These are phyloP conservation scores for Ceraclea dissimilis DNA, from an alignment of 2,888 invertebrate genomes.

Conservation along the genomic window DNA sequence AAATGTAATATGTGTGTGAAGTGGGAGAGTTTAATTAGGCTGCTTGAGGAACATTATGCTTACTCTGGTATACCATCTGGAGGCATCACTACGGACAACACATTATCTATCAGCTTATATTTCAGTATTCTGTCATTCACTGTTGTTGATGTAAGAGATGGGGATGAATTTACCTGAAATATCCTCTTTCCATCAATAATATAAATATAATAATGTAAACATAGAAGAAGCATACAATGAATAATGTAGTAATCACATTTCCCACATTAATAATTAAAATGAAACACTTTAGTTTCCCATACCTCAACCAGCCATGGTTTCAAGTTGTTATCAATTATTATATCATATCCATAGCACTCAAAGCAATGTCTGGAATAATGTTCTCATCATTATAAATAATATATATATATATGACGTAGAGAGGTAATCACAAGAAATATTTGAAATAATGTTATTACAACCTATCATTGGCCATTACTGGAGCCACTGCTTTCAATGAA, in stretches of 20 bases:
- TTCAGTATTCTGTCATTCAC: constrained; percentile 90
- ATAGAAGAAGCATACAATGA: no score
- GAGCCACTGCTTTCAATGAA: constrained; percentile 85
- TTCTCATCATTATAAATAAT: no score
- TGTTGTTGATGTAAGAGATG: constrained; percentile 89
- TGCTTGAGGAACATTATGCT: no score
- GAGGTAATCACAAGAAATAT: no score
- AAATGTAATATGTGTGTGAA: no score
- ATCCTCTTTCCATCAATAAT: no score
- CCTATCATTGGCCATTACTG: constrained; percentile 86
- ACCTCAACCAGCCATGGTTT: constrained; percentile 92
- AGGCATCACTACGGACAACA: constrained; percentile 82
- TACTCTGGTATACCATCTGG: constrained; percentile 83
- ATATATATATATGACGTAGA: no score
- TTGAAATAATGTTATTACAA: constrained; percentile 29
- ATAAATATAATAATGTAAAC: no score
- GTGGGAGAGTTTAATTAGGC: no score
- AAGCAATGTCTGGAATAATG: constrained; percentile 63
- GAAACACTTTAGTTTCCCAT: no score
- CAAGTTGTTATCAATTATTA: constrained; percentile 87
- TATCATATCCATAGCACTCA: constrained; percentile 94
- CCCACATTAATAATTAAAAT: no score
- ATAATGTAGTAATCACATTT: no score
- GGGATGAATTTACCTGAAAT: constrained; percentile 78
- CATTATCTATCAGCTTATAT: constrained; percentile 88